These are phyloP conservation scores for Rhagoletis pomonella DNA, from an alignment of 1,140 invertebrate genomes.

Conservation along the genomic window DNA sequence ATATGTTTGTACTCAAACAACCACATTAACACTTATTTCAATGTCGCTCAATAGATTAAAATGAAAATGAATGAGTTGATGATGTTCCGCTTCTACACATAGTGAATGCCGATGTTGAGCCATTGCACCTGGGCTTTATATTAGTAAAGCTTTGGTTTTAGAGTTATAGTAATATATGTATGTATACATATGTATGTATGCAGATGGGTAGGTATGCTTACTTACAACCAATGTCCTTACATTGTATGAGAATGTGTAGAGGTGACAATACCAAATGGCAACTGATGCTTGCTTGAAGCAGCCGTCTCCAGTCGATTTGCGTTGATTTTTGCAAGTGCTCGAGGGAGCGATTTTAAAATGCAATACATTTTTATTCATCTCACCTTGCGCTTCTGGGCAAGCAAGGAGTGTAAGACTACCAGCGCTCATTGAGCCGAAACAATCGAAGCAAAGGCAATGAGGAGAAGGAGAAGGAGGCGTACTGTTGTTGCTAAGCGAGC, in stretches of 20 bases:
- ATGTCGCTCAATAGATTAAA: conserved; percentile 52
- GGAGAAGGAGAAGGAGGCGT: neutral
- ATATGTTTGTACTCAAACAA: neutral
- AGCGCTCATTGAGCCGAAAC: conserved; percentile 3
- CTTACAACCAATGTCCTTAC: neutral
- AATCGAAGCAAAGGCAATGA: neutral
- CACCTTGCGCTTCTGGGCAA: neutral
- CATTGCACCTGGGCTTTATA: conserved; percentile 1
- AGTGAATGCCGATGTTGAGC: neutral
- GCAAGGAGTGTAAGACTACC: neutral
- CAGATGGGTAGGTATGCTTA: neutral
- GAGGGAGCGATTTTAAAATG: conserved; percentile 53
- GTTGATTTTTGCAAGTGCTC: conserved; percentile 15
- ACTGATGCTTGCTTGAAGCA: neutral
- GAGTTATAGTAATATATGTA: neutral
- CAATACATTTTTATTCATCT: conserved; percentile 52
- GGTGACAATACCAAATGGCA: neutral
- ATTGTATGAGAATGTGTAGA: neutral
- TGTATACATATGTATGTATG: too few species aligned
- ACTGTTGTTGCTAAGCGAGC: neutral
- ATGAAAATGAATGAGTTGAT: conserved; percentile 50
- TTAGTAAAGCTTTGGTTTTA: neutral
- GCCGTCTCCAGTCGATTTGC: neutral
- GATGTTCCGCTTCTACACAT: neutral
- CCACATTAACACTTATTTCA: neutral